These are phyloP conservation scores for Phrynocephalus guinanensis DNA, from an alignment of 2,797 vertebrate species.

Conservation along the genomic window DNA sequence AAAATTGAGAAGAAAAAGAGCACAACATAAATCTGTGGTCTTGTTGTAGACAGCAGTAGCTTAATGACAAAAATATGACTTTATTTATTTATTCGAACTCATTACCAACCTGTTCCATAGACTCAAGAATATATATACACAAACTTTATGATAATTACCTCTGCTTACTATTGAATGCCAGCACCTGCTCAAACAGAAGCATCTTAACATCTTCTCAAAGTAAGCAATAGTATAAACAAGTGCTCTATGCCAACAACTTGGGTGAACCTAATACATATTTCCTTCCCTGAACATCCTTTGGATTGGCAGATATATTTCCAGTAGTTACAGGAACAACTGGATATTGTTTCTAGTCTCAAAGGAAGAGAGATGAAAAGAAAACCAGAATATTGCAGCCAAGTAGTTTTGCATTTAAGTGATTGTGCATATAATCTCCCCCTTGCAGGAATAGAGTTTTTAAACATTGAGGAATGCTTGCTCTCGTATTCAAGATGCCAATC, in stretches of 20 bases:
- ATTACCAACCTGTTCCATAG: background rate
- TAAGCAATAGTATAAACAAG: background rate
- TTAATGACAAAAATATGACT: background rate
- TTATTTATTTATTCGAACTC: background rate
- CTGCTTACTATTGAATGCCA: background rate
- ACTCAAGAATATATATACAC: background rate
- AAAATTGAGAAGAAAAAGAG: background rate
- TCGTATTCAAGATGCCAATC: background rate
- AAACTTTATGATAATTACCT: conserved; percentile 3
- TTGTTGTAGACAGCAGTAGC: background rate
- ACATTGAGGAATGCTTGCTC: background rate
- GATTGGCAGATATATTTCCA: background rate
- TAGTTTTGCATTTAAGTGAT: background rate
- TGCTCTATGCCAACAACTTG: background rate
- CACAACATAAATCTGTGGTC: background rate
- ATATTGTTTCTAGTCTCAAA: background rate
- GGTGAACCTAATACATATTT: background rate
- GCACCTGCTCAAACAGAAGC: background rate
- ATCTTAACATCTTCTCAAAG: background rate
- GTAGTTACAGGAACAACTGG: background rate
- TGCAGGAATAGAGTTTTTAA: background rate
- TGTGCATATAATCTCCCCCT: background rate
- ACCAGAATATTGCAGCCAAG: background rate
- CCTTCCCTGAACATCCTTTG: background rate
- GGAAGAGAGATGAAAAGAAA: background rate